phyloP scores from a whole-genome alignment of 1,140 invertebrate species.

The Aradophagus sp. region DNA sequence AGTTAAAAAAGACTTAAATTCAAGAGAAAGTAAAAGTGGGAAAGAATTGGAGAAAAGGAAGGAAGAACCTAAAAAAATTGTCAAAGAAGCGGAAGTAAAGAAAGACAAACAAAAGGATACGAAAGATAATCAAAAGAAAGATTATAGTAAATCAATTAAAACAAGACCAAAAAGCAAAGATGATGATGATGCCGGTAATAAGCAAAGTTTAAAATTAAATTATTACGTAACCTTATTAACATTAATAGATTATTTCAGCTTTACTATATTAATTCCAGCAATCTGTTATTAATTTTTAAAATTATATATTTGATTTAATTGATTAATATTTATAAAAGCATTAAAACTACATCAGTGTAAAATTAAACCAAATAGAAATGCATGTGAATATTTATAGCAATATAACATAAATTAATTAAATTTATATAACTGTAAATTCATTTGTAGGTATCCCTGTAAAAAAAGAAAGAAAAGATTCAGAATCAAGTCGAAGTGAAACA shows the following conservation, averaged over 20 bases:
- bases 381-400: no score
- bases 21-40: constrained; percentile 72
- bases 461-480: constrained; percentile 72
- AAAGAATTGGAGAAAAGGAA: constrained; percentile 74
- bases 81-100: constrained; percentile 68
- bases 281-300: constrained; percentile 11
- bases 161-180: constrained; percentile 71
- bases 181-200: constrained; percentile 66
- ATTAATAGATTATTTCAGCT: no score
- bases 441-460: constrained; percentile 63
- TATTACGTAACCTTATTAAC: no score
- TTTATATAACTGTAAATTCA: constrained; percentile 3
- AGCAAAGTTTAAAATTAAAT: constrained; percentile 3
- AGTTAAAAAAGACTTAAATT: constrained; percentile 71
- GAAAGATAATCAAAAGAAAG: constrained; percentile 69
- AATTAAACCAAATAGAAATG: no score
- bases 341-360: no score
- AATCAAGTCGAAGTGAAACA: constrained; percentile 66
- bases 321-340: no score
- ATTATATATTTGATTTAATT: not conserved
- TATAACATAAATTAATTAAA: constrained; percentile 1
- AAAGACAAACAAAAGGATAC: constrained; percentile 71
- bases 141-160: constrained; percentile 67
- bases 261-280: no score
- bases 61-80: constrained; percentile 65